These are phyloP conservation scores for Chaitophorus viminalis DNA, from an alignment of 2,888 invertebrate species.

Conservation along the genomic window DNA sequence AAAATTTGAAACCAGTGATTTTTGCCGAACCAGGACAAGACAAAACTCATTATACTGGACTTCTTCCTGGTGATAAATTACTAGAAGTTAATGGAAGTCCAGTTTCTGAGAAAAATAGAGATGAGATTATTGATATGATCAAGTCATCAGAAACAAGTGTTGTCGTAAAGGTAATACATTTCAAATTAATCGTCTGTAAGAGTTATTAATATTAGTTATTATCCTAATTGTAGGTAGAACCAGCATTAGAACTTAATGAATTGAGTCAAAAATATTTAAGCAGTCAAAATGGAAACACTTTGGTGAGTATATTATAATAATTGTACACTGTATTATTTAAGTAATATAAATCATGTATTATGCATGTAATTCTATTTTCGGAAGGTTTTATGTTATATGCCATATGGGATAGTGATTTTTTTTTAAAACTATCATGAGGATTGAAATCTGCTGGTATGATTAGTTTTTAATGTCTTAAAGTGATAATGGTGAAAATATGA, in stretches of 20 bases:
- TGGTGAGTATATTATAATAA: slow-evolving; percentile 17
- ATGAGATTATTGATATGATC: slow-evolving; percentile 93
- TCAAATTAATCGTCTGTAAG: neutral
- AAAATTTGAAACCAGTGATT: slow-evolving; percentile 75
- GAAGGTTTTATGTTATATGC: neutral
- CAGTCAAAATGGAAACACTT: slow-evolving; percentile 32
- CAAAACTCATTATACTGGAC: slow-evolving; percentile 78
- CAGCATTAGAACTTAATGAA: slow-evolving; percentile 53
- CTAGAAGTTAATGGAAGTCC: slow-evolving; percentile 78
- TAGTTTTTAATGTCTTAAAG: too few relatives aligned
- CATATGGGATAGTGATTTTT: neutral
- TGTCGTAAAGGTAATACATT: slow-evolving; percentile 77
- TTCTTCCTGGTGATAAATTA: slow-evolving; percentile 93
- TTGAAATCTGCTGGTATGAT: neutral
- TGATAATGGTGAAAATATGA: too few relatives aligned
- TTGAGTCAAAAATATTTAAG: slow-evolving; percentile 50
- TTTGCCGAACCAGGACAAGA: slow-evolving; percentile 81
- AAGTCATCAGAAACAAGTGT: slow-evolving; percentile 85
- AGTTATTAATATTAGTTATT: neutral
- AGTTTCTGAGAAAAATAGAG: slow-evolving; percentile 86
- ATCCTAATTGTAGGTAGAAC: slow-evolving; percentile 42
- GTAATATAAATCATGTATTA: neutral
- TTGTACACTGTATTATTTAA: neutral
- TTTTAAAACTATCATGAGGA: neutral
- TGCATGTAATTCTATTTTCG: neutral